A percentile compares a stretch with the other conserved stretches of the same genome.
Evolutionary conservation across 2,888 invertebrate genomes (phyloP).

Genomic region (Phengaris alcon): DNA sequence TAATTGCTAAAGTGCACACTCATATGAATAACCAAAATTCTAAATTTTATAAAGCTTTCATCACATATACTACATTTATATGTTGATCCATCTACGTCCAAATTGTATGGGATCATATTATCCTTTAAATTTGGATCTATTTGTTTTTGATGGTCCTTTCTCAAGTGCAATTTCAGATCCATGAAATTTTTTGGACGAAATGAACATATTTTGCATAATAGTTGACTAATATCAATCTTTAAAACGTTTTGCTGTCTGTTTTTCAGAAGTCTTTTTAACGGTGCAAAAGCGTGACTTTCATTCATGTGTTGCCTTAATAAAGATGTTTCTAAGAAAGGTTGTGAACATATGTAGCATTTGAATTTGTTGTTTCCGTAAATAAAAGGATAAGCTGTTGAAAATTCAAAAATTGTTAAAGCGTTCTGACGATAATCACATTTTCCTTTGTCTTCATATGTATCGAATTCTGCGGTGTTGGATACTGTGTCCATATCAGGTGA

Average conservation of each 20-base stretch:
- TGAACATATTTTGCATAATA: constrained; percentile 62
- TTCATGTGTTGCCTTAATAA: constrained; percentile 61
- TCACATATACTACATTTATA: constrained; percentile 67
- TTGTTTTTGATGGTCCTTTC: constrained; percentile 56
- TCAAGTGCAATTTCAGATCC: constrained; percentile 61
- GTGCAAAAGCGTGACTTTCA: constrained; percentile 57
- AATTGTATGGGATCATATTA: constrained; percentile 68
- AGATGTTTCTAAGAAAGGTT: constrained; percentile 61
- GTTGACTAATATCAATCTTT: constrained; percentile 65
- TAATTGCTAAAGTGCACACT: constrained; percentile 73
- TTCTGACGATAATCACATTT: constrained; percentile 60
- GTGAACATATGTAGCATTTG: constrained; percentile 69
- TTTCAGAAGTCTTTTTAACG: constrained; percentile 62
- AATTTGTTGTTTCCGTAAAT: constrained; percentile 70
- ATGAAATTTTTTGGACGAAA: constrained; percentile 48
- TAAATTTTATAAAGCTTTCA: constrained; percentile 63
- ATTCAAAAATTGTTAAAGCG: constrained; percentile 64
- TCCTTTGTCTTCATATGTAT: constrained; percentile 41
- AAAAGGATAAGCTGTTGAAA: constrained; percentile 69
- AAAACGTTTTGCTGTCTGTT: constrained; percentile 65
- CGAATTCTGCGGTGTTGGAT: constrained; percentile 24
- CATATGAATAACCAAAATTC: constrained; percentile 71
- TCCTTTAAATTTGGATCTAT: constrained; percentile 65
- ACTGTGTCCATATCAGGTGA: constrained; percentile 37
- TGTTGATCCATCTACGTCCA: constrained; percentile 52